These are phyloP conservation scores for Lochmaea crataegi DNA, from an alignment of 2,888 invertebrate species.

Conservation along the genomic window DNA sequence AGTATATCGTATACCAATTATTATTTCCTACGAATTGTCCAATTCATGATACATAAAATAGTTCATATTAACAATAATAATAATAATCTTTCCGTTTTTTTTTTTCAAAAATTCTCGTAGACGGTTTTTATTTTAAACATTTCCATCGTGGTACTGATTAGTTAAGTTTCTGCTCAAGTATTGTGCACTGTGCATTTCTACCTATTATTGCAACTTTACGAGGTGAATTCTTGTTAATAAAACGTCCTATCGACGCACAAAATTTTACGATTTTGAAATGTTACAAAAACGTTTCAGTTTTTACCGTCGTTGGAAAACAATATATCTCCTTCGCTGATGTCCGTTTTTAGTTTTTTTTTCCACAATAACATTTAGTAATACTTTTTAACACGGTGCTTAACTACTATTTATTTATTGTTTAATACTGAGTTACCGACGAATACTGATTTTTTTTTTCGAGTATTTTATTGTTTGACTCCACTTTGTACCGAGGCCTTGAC, in stretches of 20 bases:
- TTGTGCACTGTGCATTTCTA: constrained; percentile 59
- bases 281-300: constrained; percentile 31
- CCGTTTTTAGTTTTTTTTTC: constrained; percentile 50
- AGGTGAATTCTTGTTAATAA: constrained; percentile 45
- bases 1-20: no score
- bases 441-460: constrained; percentile 41
- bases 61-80: no score
- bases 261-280: constrained; percentile 44
- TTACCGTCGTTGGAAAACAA: constrained; percentile 27
- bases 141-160: neutral
- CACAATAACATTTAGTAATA: constrained; percentile 61
- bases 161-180: constrained; percentile 43
- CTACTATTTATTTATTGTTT: constrained; percentile 57
- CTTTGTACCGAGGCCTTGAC: constrained; percentile 52
- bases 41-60: no score
- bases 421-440: constrained; percentile 56
- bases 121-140: neutral
- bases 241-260: constrained; percentile 57
- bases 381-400: constrained; percentile 55
- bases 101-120: neutral
- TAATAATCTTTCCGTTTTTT: neutral
- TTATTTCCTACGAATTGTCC: no score
- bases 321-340: constrained; percentile 37
- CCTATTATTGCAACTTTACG: constrained; percentile 57
- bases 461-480: constrained; percentile 53